Evolutionary conservation across 1,140 invertebrate species (phyloP), one percentile per base, ranked within the genome.

Genomic region (Daktulosphaira vitifoliae): DNA sequence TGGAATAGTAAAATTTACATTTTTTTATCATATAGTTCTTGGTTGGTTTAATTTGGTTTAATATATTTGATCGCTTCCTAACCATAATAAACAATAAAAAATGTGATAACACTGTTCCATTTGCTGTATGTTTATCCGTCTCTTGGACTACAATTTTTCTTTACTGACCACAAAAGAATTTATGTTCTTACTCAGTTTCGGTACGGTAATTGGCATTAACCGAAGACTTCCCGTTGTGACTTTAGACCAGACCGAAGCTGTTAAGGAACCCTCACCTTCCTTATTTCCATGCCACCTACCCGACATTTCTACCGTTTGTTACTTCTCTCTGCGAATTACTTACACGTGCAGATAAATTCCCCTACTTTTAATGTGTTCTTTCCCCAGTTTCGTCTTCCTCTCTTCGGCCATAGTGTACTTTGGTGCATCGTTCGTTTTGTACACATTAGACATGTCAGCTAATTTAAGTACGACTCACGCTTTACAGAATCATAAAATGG

Each of bases 51-150:
- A 48, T 48, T 33, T 33, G 29, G 29, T 33, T 33, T 33, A 33
- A n/a, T n/a, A n/a, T n/a, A n/a, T 11, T 33, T 33, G 29, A 33
- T 11, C 29, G 5, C 29, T 33, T 33, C 5, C 29, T 11, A 33
- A 48, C 18, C 2, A 22, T 8, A 48, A 54, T 54, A 54, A 54
- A 54, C 15, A 54, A 25, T 20, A 16, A 26, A 22, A 56, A 56
- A 56, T 16, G 38, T 38, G 53, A 56, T 56, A 56, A 56, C 53
- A 56, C 33, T 56, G 39, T 56, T 42, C n/a, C n/a, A n/a, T n/a
- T n/a, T n/a, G n/a, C n/a, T 22, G n/a, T n/a, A n/a, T n/a, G n/a
- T n/a, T n/a, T n/a, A n/a, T n/a, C n/a, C n/a, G n/a, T n/a, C n/a
- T n/a, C 23, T 2, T 23, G 22, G 8, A 29, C 3, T 6, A 26